These are phyloP conservation scores for Pogonocichla stellata DNA, from an alignment of 2,113 vertebrate genomes.

Conservation along the genomic window DNA sequence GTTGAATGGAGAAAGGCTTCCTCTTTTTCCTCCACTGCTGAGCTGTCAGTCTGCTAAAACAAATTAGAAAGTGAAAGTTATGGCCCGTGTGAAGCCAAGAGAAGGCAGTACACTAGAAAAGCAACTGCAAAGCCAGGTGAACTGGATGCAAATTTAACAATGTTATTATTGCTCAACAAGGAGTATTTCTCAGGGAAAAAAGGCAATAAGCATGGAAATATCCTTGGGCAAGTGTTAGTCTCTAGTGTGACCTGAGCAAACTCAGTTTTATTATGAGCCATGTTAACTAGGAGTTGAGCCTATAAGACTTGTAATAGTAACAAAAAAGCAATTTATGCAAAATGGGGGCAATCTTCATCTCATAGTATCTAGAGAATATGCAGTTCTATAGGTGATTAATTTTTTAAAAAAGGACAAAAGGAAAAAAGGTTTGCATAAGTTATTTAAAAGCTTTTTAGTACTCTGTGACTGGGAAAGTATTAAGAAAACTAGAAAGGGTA, in stretches of 20 bases:
- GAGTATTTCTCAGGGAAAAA: not conserved
- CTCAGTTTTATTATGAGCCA: slow-evolving; percentile 8
- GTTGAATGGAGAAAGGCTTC: not conserved
- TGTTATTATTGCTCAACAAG: not conserved
- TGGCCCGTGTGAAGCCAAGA: not conserved
- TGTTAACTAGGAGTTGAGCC: slow-evolving; percentile 30
- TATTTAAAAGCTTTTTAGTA: slow-evolving; percentile 33
- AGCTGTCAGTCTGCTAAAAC: not conserved
- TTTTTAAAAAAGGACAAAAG: not conserved
- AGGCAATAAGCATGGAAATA: slow-evolving; percentile 25
- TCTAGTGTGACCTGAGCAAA: slow-evolving; percentile 30
- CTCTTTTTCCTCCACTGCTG: not conserved
- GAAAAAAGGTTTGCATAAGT: not conserved
- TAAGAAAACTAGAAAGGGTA: slow-evolving; percentile 14
- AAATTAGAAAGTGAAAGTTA: not conserved
- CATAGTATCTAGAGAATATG: not conserved
- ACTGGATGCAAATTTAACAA: not conserved
- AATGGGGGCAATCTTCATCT: slow-evolving; percentile 28
- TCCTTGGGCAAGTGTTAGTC: slow-evolving; percentile 24
- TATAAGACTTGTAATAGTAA: slow-evolving; percentile 15
- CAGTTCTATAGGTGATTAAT: slow-evolving; percentile 38
- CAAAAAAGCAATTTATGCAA: slow-evolving; percentile 52
- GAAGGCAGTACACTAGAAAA: not conserved
- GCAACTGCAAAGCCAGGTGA: not conserved
- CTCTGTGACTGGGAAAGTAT: not conserved